Conservation (phyloP, 2,797 vertebrate species). For the Trematocara caparti region DNA sequence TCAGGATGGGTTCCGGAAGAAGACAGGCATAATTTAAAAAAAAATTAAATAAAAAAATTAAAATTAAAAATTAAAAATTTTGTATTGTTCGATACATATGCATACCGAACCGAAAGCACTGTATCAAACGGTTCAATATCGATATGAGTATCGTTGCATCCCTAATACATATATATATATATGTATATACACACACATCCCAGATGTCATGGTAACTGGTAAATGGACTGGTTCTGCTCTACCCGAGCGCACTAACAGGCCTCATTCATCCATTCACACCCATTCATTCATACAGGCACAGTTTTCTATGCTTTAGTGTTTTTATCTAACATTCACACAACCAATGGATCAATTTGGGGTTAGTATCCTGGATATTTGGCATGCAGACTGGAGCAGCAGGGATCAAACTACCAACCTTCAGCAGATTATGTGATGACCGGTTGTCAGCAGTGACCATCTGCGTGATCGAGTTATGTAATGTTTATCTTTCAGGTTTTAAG, state of each 20-base stretch:
- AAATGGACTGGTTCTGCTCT: background rate
- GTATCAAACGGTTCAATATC: no score
- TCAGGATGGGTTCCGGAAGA: no score
- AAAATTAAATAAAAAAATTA: no score
- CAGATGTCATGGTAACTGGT: background rate
- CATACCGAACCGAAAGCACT: no score
- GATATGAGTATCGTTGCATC: no score
- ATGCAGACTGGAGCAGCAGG: background rate
- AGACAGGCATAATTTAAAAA: no score
- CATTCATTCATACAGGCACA: background rate
- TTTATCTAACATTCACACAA: accelerated
- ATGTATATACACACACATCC: background rate
- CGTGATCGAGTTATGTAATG: background rate
- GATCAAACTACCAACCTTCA: background rate
- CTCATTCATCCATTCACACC: background rate
- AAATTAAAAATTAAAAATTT: no score
- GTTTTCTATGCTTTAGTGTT: background rate
- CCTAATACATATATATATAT: no score
- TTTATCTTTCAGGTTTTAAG: background rate
- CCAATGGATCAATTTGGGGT: background rate
- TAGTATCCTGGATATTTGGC: background rate
- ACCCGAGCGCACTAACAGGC: background rate
- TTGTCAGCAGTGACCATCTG: background rate
- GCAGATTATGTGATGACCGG: background rate
- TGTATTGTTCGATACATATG: no score